Conservation (phyloP, 2,888 invertebrate species). For the Sminthurinus aureus region DNA sequence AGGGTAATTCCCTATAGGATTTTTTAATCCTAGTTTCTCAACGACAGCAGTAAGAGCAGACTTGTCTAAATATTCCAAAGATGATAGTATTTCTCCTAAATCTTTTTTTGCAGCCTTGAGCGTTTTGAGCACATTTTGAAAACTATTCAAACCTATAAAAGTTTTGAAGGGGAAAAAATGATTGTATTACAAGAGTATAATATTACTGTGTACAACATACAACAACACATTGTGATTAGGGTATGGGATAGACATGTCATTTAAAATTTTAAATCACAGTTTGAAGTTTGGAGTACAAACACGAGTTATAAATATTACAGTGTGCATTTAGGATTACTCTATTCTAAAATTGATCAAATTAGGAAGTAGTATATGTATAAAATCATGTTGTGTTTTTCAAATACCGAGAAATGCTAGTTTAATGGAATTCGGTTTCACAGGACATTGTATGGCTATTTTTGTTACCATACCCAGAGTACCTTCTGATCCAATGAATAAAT, state of each 20-base stretch:
- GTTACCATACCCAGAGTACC: conserved; percentile 96
- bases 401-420: conserved; percentile 90
- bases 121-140: conserved; percentile 83
- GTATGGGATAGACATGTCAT: too few species aligned
- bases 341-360: too few species aligned
- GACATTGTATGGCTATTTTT: conserved; percentile 89
- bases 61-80: conserved; percentile 97
- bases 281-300: too few species aligned
- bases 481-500: conserved; percentile 98
- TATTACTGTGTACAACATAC: too few species aligned
- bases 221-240: neutral
- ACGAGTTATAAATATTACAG: too few species aligned
- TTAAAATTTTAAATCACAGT: too few species aligned
- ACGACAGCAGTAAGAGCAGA: conserved; percentile 71
- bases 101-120: too few species aligned
- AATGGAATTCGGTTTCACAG: conserved; percentile 80
- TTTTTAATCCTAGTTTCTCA: conserved; percentile 69
- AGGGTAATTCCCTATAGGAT: conserved; percentile 68
- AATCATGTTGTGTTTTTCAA: too few species aligned
- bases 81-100: conserved; percentile 83
- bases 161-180: too few species aligned
- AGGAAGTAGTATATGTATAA: too few species aligned
- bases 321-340: too few species aligned
- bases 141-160: conserved; percentile 75
- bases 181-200: too few species aligned